Evolutionary conservation across 37 sponge, comb jelly and placozoan genomes (phyloP).

Genomic region (Oopsacas minuta): DNA sequence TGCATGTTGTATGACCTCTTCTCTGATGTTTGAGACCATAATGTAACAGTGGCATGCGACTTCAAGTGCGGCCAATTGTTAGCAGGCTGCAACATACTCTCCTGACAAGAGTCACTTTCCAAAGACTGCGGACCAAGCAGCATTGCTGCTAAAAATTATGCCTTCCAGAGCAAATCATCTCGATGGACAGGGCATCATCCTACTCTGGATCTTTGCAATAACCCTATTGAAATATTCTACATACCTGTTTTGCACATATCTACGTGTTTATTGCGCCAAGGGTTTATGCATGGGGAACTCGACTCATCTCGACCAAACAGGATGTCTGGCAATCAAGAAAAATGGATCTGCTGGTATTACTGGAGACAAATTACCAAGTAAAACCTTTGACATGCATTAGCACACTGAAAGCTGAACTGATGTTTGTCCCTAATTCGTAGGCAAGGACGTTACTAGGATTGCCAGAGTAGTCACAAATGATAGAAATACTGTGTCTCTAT

Average conservation of each 20-base stretch:
- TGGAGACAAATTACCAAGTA: background rate
- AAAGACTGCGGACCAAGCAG: background rate
- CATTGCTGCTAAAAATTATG: background rate
- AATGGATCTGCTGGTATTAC: background rate
- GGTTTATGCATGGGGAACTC: background rate
- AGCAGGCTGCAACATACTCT: background rate
- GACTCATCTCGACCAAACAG: background rate
- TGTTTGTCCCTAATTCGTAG: background rate
- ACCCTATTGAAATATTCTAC: background rate
- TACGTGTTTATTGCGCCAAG: background rate
- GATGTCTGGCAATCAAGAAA: slow-evolving; percentile 13
- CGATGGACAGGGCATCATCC: slow-evolving; percentile 1
- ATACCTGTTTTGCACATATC: slow-evolving; percentile 7
- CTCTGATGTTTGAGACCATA: background rate
- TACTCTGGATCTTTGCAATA: background rate
- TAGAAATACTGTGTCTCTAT: background rate
- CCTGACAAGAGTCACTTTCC: background rate
- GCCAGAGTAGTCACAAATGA: background rate
- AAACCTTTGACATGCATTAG: slow-evolving; percentile 5
- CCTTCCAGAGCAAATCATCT: background rate
- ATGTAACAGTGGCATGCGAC: slow-evolving; percentile 16
- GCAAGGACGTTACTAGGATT: slow-evolving; percentile 2
- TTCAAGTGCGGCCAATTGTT: background rate
- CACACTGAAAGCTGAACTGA: background rate
- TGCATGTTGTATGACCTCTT: slow-evolving; percentile 7